Conservation (phyloP, 2,113 vertebrate species). For the Lasiurus borealis region DNA sequence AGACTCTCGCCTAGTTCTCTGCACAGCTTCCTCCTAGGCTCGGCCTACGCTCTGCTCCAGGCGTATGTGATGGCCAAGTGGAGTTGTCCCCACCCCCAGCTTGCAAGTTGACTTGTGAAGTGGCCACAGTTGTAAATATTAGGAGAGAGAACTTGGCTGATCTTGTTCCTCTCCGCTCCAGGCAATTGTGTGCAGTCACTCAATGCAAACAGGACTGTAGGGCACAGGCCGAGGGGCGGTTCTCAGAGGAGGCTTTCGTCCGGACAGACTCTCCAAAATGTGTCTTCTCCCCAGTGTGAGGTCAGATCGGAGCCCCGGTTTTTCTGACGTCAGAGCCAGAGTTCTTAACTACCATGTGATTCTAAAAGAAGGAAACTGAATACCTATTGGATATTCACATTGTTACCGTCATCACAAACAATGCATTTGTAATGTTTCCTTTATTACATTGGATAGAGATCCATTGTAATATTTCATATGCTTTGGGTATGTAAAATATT, state of each 20-base stretch:
- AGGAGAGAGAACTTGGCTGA: background rate
- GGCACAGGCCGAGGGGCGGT: background rate
- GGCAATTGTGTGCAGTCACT: background rate
- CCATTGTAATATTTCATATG: background rate
- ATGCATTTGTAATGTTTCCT: background rate
- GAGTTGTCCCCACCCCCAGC: background rate
- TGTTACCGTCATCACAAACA: background rate
- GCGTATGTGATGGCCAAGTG: background rate
- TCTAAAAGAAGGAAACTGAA: background rate
- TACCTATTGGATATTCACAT: background rate
- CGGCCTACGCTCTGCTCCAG: background rate
- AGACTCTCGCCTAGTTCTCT: background rate
- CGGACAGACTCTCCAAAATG: background rate
- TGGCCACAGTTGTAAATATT: background rate
- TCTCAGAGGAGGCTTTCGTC: background rate
- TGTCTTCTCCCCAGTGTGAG: background rate
- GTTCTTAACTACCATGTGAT: no score
- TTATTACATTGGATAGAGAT: background rate
- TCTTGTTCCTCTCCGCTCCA: slow-evolving; percentile 3
- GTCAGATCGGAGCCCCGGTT: background rate
- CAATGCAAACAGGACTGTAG: background rate
- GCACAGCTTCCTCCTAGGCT: background rate
- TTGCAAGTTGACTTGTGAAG: background rate
- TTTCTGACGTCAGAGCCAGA: background rate
- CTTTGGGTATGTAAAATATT: background rate